Evolutionary conservation across 2,888 invertebrate species (phyloP), one percentile per base, ranked within the genome.

Genomic region (Dicyrtoma fusca): DNA sequence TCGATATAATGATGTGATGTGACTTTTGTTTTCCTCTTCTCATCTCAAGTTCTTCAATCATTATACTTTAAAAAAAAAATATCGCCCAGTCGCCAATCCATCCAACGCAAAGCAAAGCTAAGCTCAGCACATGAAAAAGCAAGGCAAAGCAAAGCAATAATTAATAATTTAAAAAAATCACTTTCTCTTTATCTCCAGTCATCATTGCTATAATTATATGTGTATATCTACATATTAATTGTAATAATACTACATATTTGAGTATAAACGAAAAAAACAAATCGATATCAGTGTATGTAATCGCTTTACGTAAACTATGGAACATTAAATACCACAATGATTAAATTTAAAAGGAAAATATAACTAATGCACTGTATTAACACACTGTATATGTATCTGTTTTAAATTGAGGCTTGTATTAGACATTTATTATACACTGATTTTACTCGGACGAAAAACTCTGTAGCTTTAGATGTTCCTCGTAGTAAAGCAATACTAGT

Each of bases 241-340:
- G 19, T 49, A 49, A 49, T 17, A 3, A 49, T 49, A 49, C 19
- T 49, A 26, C 42, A 51, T 65, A 51, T 51, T 51, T 26, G 51
- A 49, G 51, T 65, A 51, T 65, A 34, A 66, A 34, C 34, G 44
- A 68, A 55, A 63, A 61, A 34, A 45, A 44, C 49, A 68, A 45
- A 68, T 66, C 66, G 53, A 66, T 66, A 53, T 66, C 66, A 53
- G 53, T 66, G 66, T 66, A 68, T 68, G 68, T 68, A 68, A 68
- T 55, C 68, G 68, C 68, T 68, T 68, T 68, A 57, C 26, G 51
- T 68, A 57, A 34, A 68, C 42, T 68, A 68, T 68, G 68, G 68
- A 68, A 57, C 55, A 68, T 68, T 68, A 68, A 68, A 68, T 57
- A 57, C 57, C 34, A 65, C 19, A 53, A 68, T 68, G 68, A 68